Conservation (phyloP, 2,888 invertebrate species). For the Alloplasta piceator region DNA sequence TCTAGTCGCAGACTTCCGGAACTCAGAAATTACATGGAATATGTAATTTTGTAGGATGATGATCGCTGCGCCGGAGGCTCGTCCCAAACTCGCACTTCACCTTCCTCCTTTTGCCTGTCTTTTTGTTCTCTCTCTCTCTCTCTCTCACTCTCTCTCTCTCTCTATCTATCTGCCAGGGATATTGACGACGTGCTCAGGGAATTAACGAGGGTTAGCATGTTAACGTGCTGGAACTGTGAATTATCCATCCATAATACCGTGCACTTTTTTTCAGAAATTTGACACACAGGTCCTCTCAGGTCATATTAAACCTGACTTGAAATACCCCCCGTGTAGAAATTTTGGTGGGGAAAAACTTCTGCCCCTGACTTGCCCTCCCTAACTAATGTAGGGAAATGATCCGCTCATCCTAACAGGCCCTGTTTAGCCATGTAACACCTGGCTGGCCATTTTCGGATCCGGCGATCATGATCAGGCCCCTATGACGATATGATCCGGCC, state of each 20-base stretch:
- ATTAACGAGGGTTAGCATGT: constrained; percentile 60
- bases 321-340: too few species aligned
- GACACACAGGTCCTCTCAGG: too few species aligned
- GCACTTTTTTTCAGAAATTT: too few species aligned
- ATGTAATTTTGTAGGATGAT: constrained; percentile 36
- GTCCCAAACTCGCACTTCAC: neutral
- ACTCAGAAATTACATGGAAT: constrained; percentile 36
- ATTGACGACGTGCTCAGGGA: constrained; percentile 48
- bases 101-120: neutral
- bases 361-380: too few species aligned
- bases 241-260: constrained; percentile 4
- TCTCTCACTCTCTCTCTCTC: neutral
- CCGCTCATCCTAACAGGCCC: too few species aligned
- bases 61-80: constrained; percentile 25
- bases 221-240: constrained; percentile 56
- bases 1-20: neutral
- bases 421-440: too few species aligned
- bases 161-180: constrained; percentile 11
- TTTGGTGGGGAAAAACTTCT: too few species aligned
- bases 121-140: neutral
- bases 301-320: too few species aligned
- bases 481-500: too few species aligned
- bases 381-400: too few species aligned
- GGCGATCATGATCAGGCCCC: too few species aligned
- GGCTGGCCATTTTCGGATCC: too few species aligned